Evolutionary conservation across 1,140 invertebrate species (phyloP), one percentile per base, ranked within the genome.

Genomic region (Ptiloglossa arizonensis): DNA sequence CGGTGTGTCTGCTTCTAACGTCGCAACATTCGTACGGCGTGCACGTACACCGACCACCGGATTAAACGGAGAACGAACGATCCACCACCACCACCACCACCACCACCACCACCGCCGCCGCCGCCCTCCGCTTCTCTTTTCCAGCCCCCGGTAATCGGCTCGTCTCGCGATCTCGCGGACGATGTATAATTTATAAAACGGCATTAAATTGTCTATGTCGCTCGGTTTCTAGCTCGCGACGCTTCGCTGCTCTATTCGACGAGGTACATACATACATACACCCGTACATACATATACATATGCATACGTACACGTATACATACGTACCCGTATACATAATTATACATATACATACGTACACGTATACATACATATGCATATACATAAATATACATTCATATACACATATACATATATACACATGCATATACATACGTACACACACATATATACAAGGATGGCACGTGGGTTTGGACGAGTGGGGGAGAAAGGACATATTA

Each of bases 101-200:
- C 73, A 57, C 62, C 73, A 59, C 35, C 56, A 0, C 41, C 9
- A 8, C 35, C 35, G 9, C 35, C 35, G n/a, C n/a, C n/a, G n/a
- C n/a, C n/a, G n/a, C n/a, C n/a, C n/a, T n/a, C n/a, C n/a, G n/a
- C n/a, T n/a, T n/a, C n/a, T 8, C 35, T 6, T 35, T 35, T 35
- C 35, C 35, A 5, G 2, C 5, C 5, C 5, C 13, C n/a, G 57
- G 74, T 85, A 85, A 85, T 85, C 83, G 79, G 79, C 79, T 84
- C 79, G 82, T 81, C 83, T 85, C 79, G 82, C 82, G 83, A 84
- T 57, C 82, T 81, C 72, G 71, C 67, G 77, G 38, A 32, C 82
- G 74, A 85, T 86, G 79, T 86, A 86, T 86, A 87, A 92, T 92
- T 92, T 92, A 92, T 91, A 91, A 91, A 91, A 87, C 80, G 88